phyloP scores from a whole-genome alignment of 1,140 invertebrate species.

The Drosophila pseudoobscura region DNA sequence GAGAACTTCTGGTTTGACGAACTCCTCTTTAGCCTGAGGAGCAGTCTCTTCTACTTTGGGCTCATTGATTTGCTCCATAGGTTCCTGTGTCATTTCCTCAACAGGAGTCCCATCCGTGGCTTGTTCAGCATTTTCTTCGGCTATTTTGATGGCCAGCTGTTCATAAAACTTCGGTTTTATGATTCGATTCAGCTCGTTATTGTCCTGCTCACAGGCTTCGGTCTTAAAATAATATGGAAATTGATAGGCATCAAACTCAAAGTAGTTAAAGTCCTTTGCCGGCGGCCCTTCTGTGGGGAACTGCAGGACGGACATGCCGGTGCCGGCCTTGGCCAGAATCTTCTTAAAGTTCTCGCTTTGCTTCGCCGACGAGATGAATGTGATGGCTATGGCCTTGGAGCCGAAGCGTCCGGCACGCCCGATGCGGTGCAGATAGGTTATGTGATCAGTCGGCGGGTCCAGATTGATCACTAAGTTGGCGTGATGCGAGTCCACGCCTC shows the following conservation, averaged over 20 bases:
- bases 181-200: constrained; percentile 26
- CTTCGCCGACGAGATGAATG: constrained; percentile 85
- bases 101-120: neutral
- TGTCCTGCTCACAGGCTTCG: constrained; percentile 1
- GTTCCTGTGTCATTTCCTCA: neutral
- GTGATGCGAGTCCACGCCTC: constrained; percentile 95
- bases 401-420: constrained; percentile 97
- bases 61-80: neutral
- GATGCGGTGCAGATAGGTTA: constrained; percentile 97
- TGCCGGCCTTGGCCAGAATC: constrained; percentile 84
- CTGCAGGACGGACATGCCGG: constrained; percentile 84
- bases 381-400: constrained; percentile 89
- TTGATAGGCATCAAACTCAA: constrained; percentile 54
- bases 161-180: constrained; percentile 7
- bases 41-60: neutral
- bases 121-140: neutral
- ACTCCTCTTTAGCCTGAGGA: too few species aligned
- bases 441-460: constrained; percentile 91
- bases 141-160: too few species aligned
- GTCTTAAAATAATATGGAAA: constrained; percentile 45
- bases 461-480: constrained; percentile 97
- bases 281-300: constrained; percentile 75
- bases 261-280: constrained; percentile 51
- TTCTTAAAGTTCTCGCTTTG: constrained; percentile 86
- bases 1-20: too few species aligned